Evolutionary conservation across 2,888 invertebrate species (phyloP).

Genomic region (Tipula helvola): DNA sequence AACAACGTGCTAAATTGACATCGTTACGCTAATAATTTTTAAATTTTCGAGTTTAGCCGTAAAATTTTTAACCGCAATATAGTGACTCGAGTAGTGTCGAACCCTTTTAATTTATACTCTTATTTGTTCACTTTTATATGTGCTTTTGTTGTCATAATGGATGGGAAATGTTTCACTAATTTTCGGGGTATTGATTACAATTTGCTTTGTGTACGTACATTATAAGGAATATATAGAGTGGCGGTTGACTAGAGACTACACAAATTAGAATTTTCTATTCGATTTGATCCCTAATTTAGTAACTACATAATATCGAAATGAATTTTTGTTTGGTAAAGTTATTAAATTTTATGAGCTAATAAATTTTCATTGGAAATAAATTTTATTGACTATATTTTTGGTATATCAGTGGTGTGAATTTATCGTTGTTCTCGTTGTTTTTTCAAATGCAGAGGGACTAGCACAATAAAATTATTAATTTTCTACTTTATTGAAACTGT

Average conservation of each 20-base stretch:
- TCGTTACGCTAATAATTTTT: background rate
- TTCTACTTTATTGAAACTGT: background rate
- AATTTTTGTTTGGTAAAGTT: background rate
- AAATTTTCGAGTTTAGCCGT: background rate
- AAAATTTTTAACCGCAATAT: background rate
- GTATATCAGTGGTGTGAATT: background rate
- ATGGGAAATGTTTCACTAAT: background rate
- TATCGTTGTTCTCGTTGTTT: background rate
- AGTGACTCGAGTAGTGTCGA: background rate
- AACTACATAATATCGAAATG: background rate
- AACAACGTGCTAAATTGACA: background rate
- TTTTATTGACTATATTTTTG: background rate
- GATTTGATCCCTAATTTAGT: background rate
- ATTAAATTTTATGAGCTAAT: background rate
- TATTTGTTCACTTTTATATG: background rate
- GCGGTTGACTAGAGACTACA: background rate
- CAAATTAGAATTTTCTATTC: background rate
- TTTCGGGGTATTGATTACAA: background rate
- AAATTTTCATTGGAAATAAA: background rate
- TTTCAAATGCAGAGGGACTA: background rate
- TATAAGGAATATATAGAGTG: background rate
- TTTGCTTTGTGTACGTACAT: background rate
- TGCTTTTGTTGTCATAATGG: background rate
- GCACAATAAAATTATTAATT: background rate
- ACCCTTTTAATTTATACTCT: background rate